phyloP scores from a whole-genome alignment of 2,113 vertebrate genomes.

The Ageneiosus marmoratus region DNA sequence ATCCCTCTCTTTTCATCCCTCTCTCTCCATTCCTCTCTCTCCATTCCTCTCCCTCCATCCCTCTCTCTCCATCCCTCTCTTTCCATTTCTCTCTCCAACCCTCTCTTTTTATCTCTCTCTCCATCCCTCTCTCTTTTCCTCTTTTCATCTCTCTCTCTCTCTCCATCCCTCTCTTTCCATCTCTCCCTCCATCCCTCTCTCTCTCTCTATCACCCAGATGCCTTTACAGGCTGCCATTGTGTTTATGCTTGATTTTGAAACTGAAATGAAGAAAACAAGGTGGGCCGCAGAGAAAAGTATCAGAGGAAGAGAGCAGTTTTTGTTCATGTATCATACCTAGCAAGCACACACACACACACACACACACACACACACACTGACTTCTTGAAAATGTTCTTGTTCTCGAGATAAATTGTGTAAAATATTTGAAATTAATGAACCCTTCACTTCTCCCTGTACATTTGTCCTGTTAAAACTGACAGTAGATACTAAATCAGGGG shows the following conservation, averaged over 20 bases:
- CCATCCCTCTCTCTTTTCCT: neutral
- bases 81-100: neutral
- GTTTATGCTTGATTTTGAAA: neutral
- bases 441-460: neutral
- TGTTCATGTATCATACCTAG: neutral
- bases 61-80: neutral
- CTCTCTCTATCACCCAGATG: neutral
- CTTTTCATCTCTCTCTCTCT: neutral
- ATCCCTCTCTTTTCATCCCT: neutral
- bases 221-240: neutral
- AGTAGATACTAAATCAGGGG: neutral
- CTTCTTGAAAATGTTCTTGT: neutral
- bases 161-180: neutral
- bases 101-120: neutral
- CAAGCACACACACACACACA: constrained; percentile 5
- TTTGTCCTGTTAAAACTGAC: neutral
- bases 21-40: neutral
- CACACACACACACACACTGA: constrained; percentile 2
- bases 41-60: neutral
- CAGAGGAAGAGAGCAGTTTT: neutral
- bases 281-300: neutral
- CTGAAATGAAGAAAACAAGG: neutral
- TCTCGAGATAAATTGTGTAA: neutral
- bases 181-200: neutral
- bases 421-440: neutral